phyloP scores from a whole-genome alignment of 30 jellyfish, hydroid and myxozoan genomes.

The Sanderia malayensis region DNA sequence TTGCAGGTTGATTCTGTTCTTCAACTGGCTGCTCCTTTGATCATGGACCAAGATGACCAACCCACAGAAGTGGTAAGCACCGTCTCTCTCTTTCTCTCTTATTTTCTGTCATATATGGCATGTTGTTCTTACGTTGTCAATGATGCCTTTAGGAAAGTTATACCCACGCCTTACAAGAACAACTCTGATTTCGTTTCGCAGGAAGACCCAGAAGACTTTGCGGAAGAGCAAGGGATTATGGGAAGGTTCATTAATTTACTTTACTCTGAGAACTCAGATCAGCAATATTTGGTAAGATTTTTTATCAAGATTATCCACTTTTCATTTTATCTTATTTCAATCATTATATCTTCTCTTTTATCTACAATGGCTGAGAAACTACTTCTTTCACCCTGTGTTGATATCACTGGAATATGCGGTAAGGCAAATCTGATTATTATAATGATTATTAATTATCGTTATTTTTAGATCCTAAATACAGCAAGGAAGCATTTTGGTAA shows the following conservation, averaged over 20 bases:
- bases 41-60: conserved; percentile 99
- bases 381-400: no score
- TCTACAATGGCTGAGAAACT: no score
- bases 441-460: no score
- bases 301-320: neutral
- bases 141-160: no score
- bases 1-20: conserved; percentile 82
- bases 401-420: no score
- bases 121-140: no score
- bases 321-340: conserved; percentile 3
- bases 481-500: conserved; percentile 99
- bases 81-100: no score
- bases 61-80: conserved; percentile 90
- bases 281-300: conserved; percentile 94
- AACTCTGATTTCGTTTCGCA: conserved; percentile 10
- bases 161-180: no score
- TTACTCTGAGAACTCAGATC: conserved; percentile 93
- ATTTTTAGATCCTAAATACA: conserved; percentile 67
- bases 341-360: neutral
- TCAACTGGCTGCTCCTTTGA: conserved; percentile 91
- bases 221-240: conserved; percentile 98
- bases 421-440: no score
- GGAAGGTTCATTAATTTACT: conserved; percentile 90
- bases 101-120: no score
- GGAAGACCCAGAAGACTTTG: conserved; percentile 99